A percentile compares a stretch with the other conserved stretches of the same genome.
phyloP scores from a whole-genome alignment of 2,888 invertebrate genomes.

The Teleogryllus oceanicus region DNA sequence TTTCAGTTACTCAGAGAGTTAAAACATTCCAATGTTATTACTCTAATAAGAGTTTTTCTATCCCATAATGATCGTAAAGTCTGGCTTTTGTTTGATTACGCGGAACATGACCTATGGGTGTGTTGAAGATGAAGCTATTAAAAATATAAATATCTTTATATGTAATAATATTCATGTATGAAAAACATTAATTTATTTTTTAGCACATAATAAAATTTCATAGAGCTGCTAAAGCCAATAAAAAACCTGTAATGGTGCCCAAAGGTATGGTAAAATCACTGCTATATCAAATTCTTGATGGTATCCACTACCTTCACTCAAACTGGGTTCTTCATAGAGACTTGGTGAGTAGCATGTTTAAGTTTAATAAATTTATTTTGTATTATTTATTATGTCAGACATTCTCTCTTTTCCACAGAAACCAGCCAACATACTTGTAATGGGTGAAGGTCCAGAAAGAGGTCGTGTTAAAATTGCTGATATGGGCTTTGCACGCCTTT shows the following conservation, averaged over 20 bases:
- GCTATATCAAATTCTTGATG: slow-evolving; percentile 95
- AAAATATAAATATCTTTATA: slow-evolving; percentile 22
- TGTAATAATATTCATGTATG: background rate
- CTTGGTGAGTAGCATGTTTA: slow-evolving; percentile 58
- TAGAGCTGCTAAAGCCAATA: slow-evolving; percentile 94
- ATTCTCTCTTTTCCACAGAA: slow-evolving; percentile 58
- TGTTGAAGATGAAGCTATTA: slow-evolving; percentile 35
- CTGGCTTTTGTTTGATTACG: slow-evolving; percentile 96
- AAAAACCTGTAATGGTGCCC: slow-evolving; percentile 92
- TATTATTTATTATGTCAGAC: background rate
- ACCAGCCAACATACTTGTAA: slow-evolving; percentile 98
- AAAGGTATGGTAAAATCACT: slow-evolving; percentile 97
- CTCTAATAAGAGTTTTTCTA: slow-evolving; percentile 90
- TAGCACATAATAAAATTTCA: slow-evolving; percentile 98
- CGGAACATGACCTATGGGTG: slow-evolving; percentile 97
- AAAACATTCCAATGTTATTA: slow-evolving; percentile 96
- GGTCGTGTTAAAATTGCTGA: slow-evolving; percentile 98
- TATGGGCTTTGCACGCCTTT: slow-evolving; percentile 97
- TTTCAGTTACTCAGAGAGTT: slow-evolving; percentile 87
- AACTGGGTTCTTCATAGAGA: slow-evolving; percentile 99
- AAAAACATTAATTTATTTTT: slow-evolving; percentile 19
- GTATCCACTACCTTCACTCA: slow-evolving; percentile 97
- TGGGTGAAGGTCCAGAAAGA: slow-evolving; percentile 97
- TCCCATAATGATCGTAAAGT: slow-evolving; percentile 96
- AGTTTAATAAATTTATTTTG: background rate